Evolutionary conservation across 2,888 invertebrate species (phyloP).

Genomic region (Synergus laeviventris): DNA sequence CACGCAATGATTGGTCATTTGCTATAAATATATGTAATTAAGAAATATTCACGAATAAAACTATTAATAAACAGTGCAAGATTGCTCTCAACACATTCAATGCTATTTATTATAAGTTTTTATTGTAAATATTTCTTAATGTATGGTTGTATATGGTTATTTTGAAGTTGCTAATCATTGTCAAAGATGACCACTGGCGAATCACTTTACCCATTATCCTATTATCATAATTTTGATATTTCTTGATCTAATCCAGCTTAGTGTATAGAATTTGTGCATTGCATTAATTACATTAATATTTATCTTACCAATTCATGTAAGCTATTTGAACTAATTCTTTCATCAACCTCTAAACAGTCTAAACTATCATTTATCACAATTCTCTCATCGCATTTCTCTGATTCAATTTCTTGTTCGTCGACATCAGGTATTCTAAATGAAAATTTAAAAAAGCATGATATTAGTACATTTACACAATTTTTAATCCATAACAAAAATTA

Average conservation of each 20-base stretch:
- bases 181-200: neutral
- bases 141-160: too few species aligned
- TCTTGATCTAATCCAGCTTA: neutral
- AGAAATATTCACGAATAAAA: too few species aligned
- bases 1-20: too few species aligned
- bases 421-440: neutral
- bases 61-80: too few species aligned
- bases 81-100: too few species aligned
- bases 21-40: too few species aligned
- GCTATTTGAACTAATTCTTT: neutral
- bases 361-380: neutral
- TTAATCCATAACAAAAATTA: neutral
- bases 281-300: neutral
- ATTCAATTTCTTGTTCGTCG: neutral
- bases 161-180: neutral
- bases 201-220: too few species aligned
- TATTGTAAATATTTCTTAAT: too few species aligned
- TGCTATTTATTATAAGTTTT: too few species aligned
- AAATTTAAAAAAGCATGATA: neutral
- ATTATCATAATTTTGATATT: too few species aligned
- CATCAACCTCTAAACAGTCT: too few species aligned
- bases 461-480: neutral
- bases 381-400: neutral
- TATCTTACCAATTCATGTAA: neutral
- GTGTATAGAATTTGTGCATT: neutral